phyloP scores from a whole-genome alignment of 1,140 invertebrate species.

The Oryzaephilus surinamensis region DNA sequence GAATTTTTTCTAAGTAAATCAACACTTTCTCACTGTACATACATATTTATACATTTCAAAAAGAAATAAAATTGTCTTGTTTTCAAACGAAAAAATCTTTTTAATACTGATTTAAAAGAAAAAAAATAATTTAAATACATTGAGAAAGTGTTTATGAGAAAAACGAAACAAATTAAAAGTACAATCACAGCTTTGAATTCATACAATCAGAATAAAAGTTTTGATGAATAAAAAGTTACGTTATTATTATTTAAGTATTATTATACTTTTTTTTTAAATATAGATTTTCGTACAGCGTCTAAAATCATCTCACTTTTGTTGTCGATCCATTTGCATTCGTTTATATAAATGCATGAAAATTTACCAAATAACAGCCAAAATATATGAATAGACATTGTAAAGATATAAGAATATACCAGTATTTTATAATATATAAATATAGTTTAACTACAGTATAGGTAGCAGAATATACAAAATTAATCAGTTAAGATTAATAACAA shows the following conservation, averaged over 20 bases:
- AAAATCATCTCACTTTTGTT: slow-evolving; percentile 38
- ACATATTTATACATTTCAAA: neutral
- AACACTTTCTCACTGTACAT: neutral
- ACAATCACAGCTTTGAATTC: slow-evolving; percentile 31
- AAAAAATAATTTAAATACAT: slow-evolving; percentile 25
- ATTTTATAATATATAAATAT: slow-evolving; percentile 13
- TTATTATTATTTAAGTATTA: slow-evolving; percentile 1
- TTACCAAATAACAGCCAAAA: slow-evolving; percentile 28
- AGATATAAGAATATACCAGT: slow-evolving; percentile 18
- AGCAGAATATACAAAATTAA: slow-evolving; percentile 10
- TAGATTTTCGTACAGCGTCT: slow-evolving; percentile 30
- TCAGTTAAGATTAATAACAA: slow-evolving; percentile 11
- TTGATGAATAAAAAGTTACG: neutral
- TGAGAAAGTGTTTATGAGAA: too few relatives aligned
- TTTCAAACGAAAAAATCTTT: too few relatives aligned
- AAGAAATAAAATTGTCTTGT: neutral
- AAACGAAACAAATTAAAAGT: slow-evolving; percentile 15
- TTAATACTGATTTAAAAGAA: neutral
- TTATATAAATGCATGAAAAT: slow-evolving; percentile 30
- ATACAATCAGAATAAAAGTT: slow-evolving; percentile 1
- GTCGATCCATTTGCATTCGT: slow-evolving; percentile 34
- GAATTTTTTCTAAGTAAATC: slow-evolving; percentile 12
- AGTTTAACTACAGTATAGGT: slow-evolving; percentile 11
- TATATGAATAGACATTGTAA: slow-evolving; percentile 28
- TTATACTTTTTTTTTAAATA: slow-evolving; percentile 6